A percentile compares a stretch with the other conserved stretches of the same genome.
Conservation (phyloP, 37 sponge, comb jelly and placozoan species). For the Axinella damicornis region DNA sequence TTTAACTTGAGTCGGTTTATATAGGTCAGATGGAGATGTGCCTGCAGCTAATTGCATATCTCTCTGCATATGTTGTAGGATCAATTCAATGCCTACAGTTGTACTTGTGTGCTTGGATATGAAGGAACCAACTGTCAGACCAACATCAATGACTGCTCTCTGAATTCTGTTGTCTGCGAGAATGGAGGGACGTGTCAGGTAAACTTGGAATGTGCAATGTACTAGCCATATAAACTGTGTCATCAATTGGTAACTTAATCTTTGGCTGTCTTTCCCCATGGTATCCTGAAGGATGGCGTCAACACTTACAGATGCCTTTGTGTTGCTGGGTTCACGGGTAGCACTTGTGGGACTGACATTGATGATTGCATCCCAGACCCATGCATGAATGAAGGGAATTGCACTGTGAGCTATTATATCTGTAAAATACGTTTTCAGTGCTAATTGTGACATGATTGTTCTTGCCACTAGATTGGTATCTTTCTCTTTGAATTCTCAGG, state of each 20-base stretch:
- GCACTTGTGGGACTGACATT: neutral
- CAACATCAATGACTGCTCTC: neutral
- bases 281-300: neutral
- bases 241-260: no score
- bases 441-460: no score
- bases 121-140: neutral
- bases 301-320: neutral
- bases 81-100: no score
- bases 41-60: no score
- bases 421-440: no score
- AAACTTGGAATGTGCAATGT: no score
- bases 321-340: conserved; percentile 10
- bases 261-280: neutral
- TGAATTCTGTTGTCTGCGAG: neutral
- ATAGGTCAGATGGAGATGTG: no score
- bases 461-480: neutral
- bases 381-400: conserved; percentile 11
- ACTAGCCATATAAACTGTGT: no score
- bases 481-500: neutral
- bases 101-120: no score
- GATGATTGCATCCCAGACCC: neutral
- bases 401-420: no score
- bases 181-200: neutral
- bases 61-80: no score
- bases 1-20: no score